Percentiles rank a stretch among this genome's conserved stretches.
phyloP scores from a whole-genome alignment of 1,140 invertebrate species.

The Euura saliciscinereae region DNA sequence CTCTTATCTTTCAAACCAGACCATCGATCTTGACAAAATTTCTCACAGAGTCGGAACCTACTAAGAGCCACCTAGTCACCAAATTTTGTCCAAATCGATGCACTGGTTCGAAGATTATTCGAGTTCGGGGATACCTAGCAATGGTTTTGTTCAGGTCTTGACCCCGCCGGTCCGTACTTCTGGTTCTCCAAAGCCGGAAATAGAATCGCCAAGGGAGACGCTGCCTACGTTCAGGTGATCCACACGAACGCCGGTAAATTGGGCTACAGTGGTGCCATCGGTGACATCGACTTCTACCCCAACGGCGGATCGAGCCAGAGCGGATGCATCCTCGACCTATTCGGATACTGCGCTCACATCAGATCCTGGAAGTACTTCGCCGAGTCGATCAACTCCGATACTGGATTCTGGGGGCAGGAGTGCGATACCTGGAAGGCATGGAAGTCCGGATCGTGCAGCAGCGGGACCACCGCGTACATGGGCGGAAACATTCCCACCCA shows the following conservation, averaged over 20 bases:
- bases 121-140: too few species aligned
- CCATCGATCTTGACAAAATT: too few species aligned
- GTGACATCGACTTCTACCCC: conserved; percentile 43
- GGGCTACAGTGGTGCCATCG: conserved; percentile 43
- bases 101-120: too few species aligned
- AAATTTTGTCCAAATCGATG: too few species aligned
- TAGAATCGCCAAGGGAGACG: conserved; percentile 74
- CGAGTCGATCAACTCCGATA: conserved; percentile 52
- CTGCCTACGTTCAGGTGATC: conserved; percentile 36
- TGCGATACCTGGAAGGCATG: neutral
- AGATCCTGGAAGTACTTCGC: conserved; percentile 66
- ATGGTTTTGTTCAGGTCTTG: conserved; percentile 49
- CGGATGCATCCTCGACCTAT: conserved; percentile 35
- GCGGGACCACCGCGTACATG: neutral
- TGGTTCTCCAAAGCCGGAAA: conserved; percentile 68
- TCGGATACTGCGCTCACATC: conserved; percentile 58
- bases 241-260: conserved; percentile 54
- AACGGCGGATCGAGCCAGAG: conserved; percentile 48
- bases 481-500: neutral
- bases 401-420: neutral
- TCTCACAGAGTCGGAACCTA: too few species aligned
- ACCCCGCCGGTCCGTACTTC: conserved; percentile 64
- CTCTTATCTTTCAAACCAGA: too few species aligned
- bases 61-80: too few species aligned
- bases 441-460: neutral